Percentiles rank a stretch among this genome's conserved stretches.
phyloP scores from a whole-genome alignment of 2,797 vertebrate genomes.

The Sylvilagus floridanus region DNA sequence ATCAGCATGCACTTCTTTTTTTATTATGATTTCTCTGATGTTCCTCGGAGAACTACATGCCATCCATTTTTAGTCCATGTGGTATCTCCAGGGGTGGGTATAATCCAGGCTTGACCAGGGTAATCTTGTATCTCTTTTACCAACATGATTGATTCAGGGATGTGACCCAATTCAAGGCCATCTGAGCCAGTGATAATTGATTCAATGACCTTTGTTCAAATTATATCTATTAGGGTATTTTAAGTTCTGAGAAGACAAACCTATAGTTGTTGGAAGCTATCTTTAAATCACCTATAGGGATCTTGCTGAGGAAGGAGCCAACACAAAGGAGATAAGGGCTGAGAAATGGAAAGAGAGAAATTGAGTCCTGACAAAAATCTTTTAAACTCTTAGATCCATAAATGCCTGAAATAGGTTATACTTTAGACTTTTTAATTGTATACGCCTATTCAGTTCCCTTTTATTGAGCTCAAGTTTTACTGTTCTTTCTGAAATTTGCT shows the following conservation, averaged over 20 bases:
- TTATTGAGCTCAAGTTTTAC: slow-evolving; percentile 10
- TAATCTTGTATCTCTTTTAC: neutral
- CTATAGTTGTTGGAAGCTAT: neutral
- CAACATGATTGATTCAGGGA: neutral
- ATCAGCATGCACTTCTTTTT: neutral
- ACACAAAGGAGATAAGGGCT: neutral
- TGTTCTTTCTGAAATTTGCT: slow-evolving; percentile 16
- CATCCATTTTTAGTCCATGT: slow-evolving; percentile 1
- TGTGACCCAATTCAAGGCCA: neutral
- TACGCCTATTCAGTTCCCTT: neutral
- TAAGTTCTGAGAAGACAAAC: neutral
- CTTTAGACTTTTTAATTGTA: slow-evolving; percentile 8
- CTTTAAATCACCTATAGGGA: neutral
- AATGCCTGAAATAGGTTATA: neutral
- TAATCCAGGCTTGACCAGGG: neutral
- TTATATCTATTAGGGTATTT: neutral
- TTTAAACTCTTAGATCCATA: neutral
- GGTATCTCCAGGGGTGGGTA: neutral
- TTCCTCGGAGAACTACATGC: neutral
- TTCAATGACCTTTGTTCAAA: neutral
- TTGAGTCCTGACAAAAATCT: neutral
- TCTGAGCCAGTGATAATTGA: neutral
- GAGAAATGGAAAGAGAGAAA: neutral
- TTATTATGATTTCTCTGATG: neutral
- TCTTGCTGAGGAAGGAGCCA: neutral